Base-by-base conservation (phyloP, 2,888 invertebrate species). In the Dolomedes plantarius region DNA sequence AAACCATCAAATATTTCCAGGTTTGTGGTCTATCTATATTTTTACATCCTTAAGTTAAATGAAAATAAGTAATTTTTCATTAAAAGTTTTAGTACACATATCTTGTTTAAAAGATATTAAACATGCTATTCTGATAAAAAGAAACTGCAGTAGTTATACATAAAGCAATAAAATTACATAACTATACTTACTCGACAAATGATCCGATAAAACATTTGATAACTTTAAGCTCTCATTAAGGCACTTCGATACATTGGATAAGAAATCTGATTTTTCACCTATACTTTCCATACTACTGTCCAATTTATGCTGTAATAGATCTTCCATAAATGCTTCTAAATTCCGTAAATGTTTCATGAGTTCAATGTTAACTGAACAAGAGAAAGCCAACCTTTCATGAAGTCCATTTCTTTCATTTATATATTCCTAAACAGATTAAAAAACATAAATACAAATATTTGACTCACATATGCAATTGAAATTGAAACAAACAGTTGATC, bases 261-360 rank as follows among this genome's bases (percentile, higher is more conserved):
- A 56, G 31, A 77, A 50, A n/a, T 65, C 72, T 13, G 83, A 76
- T 19, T 32, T 56, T 68, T 77, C 77, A 77, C 39, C 39, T 16
- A 72, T 50, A 27, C 71, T 83, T 46, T 76, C 82, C 13, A 77
- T 6, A 23, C 77, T 77, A 27, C 50, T 67, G 11, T 41, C 19
- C 73, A 71, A 41, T 68, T 68, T 77, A 19, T 85, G n/a, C 1
- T 73, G 77, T 16, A 85, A 28, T 31, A 85, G 41, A 77, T 85
- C 73, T 41, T 78, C 77, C 83, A 85, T 72, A 50, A 85, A 85
- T 0, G 1, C 50, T 56, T 78, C 77, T n/a, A 85, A 62, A 29
- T 32, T 77, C 23, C 56, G 41, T 19, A 85, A 41, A 31, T 85
- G 83, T 9, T 62, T 68, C 56, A 85, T 50, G 31, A 85, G 77